Evolutionary conservation across 2,797 vertebrate genomes (phyloP), one percentile per base, ranked within the genome.

Genomic region (Pipistrellus pipistrellus): DNA sequence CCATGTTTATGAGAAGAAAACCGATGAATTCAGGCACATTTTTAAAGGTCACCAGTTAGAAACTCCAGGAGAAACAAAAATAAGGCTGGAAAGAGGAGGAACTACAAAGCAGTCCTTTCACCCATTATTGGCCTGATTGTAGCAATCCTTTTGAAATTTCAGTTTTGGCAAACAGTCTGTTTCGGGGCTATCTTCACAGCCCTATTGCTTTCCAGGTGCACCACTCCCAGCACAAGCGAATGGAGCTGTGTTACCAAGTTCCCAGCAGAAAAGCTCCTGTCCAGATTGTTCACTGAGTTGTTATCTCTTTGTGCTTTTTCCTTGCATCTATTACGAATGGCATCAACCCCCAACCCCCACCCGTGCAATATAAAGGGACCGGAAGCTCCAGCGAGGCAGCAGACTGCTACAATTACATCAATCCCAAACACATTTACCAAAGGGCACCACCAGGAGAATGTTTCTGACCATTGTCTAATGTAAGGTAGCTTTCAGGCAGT

Each of bases 11-110:
- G 35, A 73, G 32, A 44, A 53, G 78, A 84, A 84, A 83, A 83
- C 6, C 15, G n/a, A 0, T 51, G 27, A 77, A 86, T 59, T 91
- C 15, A 55, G 4, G 25, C n/a, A 27, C 17, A 44, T 25, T 38
- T 68, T 77, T 86, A 82, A 92, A 89, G 69, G 71, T 83, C 48
- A 68, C 25, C 13, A 48, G 18, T 44, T 89, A 68, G 85, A 23
- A 82, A 66, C 41, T 77, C 12, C 13, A 20, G 4, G 38, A 88
- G 48, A 85, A 89, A 55, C 35, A 46, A 71, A 81, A 75, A 77
- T 25, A 66, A 85, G 41, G 4, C n/a, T 83, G 46, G n/a, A 4
- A 88, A 27, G 27, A 21, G 6, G 59, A 59, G 30, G 44, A 68
- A 35, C 21, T 66, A 51, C n/a, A 66, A 38, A 92, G 59, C 3